Conservation (phyloP, 30 jellyfish, hydroid and myxozoan genomes). For the Hydractinia symbiolongicarpus region DNA sequence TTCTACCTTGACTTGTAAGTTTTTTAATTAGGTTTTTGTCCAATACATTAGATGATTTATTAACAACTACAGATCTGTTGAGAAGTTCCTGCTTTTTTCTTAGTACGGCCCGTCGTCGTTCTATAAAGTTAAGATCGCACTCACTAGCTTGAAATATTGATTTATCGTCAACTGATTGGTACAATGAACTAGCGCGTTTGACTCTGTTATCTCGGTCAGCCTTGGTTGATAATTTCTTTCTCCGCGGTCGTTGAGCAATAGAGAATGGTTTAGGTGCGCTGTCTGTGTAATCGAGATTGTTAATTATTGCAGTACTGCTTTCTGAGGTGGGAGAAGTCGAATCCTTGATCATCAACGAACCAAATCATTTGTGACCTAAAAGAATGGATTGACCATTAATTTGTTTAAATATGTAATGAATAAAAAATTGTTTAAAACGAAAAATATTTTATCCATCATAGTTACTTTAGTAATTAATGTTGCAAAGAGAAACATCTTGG, state of each 20-base stretch:
- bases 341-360: slow-evolving; percentile 37
- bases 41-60: background rate
- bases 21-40: background rate
- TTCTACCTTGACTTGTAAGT: background rate
- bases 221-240: slow-evolving; percentile 25
- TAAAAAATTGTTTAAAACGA: no score
- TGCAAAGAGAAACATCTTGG: no score
- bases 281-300: slow-evolving; percentile 16
- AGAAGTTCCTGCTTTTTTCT: slow-evolving; percentile 28
- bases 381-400: no score
- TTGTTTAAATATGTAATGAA: no score
- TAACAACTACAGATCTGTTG: slow-evolving; percentile 9
- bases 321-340: slow-evolving; percentile 38
- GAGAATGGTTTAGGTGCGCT: slow-evolving; percentile 23
- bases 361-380: slow-evolving; percentile 38
- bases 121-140: slow-evolving; percentile 9
- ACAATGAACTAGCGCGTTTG: slow-evolving; percentile 2
- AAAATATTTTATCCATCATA: no score
- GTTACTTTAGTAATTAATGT: no score
- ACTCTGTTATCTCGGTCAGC: slow-evolving; percentile 24
- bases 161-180: slow-evolving; percentile 23
- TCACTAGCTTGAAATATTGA: slow-evolving; percentile 24
- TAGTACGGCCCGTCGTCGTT: slow-evolving; percentile 19
- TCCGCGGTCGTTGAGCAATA: background rate
- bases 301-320: slow-evolving; percentile 27